These are phyloP conservation scores for Rhagium mordax DNA, from an alignment of 2,888 invertebrate species.

Conservation along the genomic window DNA sequence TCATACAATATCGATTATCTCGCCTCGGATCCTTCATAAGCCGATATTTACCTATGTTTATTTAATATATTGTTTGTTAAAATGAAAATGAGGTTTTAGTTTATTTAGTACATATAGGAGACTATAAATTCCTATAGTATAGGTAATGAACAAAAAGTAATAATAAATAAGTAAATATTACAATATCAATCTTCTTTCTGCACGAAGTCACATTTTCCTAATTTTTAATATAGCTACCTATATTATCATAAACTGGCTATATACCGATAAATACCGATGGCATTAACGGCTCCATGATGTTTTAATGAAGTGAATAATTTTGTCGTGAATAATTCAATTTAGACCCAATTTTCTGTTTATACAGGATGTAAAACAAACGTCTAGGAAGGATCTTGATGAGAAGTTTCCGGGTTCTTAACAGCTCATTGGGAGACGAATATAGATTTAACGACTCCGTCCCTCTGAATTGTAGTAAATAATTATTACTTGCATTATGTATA, in stretches of 20 bases:
- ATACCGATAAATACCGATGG: neutral
- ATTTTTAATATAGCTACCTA: neutral
- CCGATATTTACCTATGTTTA: too few relatives aligned
- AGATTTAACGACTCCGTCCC: neutral
- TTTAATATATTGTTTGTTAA: too few relatives aligned
- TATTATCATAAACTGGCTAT: neutral
- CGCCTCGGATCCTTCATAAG: too few relatives aligned
- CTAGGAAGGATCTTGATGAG: neutral
- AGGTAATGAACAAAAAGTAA: too few relatives aligned
- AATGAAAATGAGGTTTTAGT: too few relatives aligned
- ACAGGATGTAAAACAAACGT: neutral
- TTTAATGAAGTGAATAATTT: neutral
- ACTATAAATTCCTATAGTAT: too few relatives aligned
- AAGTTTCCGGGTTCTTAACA: neutral
- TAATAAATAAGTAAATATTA: too few relatives aligned
- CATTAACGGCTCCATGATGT: neutral
- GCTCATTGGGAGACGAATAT: neutral
- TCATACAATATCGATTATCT: too few relatives aligned
- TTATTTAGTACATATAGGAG: too few relatives aligned
- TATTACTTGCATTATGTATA: neutral
- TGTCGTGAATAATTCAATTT: neutral
- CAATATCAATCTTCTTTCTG: too few relatives aligned
- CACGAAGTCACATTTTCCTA: too few relatives aligned
- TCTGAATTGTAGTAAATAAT: neutral
- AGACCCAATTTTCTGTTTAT: neutral